Evolutionary conservation across 1,140 invertebrate genomes (phyloP).

Genomic region (Drosophila rhopaloa): DNA sequence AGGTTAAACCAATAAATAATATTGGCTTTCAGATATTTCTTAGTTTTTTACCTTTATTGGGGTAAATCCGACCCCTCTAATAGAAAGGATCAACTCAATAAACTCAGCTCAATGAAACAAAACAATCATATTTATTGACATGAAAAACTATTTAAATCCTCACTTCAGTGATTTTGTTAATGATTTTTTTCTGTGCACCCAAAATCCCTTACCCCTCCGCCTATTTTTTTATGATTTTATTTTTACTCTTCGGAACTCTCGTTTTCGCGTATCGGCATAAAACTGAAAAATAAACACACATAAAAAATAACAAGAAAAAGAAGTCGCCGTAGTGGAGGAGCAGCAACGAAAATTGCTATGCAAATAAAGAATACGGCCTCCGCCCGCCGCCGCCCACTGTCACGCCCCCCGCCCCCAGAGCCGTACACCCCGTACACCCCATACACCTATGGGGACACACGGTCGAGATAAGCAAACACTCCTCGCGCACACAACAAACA

Average conservation of each 20-base stretch:
- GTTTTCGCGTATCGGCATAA: slow-evolving; percentile 79
- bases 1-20: no score
- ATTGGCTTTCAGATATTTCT: no score
- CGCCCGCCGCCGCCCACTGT: slow-evolving; percentile 13
- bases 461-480: slow-evolving; percentile 54
- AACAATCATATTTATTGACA: no score
- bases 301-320: slow-evolving; percentile 60
- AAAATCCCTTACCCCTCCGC: not conserved
- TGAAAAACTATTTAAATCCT: no score
- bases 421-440: not conserved
- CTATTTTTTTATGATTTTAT: slow-evolving; percentile 70
- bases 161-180: not conserved
- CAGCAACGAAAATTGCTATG: slow-evolving; percentile 72
- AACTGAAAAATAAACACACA: slow-evolving; percentile 79
- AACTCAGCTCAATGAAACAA: no score
- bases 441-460: slow-evolving; percentile 26
- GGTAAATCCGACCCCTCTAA: no score
- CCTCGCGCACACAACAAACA: slow-evolving; percentile 25
- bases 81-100: no score
- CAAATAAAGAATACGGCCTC: slow-evolving; percentile 74
- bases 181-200: slow-evolving; percentile 17
- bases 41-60: no score
- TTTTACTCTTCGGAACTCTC: slow-evolving; percentile 68
- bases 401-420: not conserved
- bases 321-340: slow-evolving; percentile 6